These are phyloP conservation scores for Pitta sordida DNA, from an alignment of 2,113 vertebrate genomes.

Conservation along the genomic window DNA sequence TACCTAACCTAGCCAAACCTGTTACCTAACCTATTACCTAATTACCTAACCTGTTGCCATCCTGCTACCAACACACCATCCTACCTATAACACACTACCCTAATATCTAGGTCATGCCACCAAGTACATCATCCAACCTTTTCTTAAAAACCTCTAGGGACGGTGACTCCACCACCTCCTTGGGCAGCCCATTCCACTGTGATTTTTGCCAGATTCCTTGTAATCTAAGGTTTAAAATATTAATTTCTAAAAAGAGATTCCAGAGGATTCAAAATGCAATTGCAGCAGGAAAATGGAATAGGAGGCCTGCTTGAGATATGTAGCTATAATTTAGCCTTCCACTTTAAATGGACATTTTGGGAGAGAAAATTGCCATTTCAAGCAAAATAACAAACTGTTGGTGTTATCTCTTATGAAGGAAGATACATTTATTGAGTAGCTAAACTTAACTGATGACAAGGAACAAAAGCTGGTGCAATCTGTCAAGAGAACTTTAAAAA, in stretches of 20 bases:
- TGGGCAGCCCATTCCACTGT: too few relatives aligned
- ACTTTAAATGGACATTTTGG: background rate
- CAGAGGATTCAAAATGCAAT: background rate
- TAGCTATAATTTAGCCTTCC: background rate
- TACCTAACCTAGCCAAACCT: too few relatives aligned
- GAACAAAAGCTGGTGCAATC: background rate
- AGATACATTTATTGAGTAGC: background rate
- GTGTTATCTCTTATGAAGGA: background rate
- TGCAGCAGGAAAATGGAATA: background rate
- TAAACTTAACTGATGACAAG: conserved; percentile 20
- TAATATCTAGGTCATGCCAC: too few relatives aligned
- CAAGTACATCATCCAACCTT: too few relatives aligned
- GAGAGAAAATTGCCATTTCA: background rate
- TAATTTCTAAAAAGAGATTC: background rate
- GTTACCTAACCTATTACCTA: too few relatives aligned
- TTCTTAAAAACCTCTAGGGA: too few relatives aligned
- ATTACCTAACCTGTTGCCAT: too few relatives aligned
- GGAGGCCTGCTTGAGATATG: background rate
- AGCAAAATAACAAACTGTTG: background rate
- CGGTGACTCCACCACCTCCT: too few relatives aligned
- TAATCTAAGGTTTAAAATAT: background rate
- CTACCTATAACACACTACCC: too few relatives aligned
- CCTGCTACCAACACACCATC: too few relatives aligned
- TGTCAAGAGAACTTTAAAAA: background rate
- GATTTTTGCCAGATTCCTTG: background rate